Evolutionary conservation across 2,797 vertebrate species (phyloP).

Genomic region (Gambelia wislizenii): DNA sequence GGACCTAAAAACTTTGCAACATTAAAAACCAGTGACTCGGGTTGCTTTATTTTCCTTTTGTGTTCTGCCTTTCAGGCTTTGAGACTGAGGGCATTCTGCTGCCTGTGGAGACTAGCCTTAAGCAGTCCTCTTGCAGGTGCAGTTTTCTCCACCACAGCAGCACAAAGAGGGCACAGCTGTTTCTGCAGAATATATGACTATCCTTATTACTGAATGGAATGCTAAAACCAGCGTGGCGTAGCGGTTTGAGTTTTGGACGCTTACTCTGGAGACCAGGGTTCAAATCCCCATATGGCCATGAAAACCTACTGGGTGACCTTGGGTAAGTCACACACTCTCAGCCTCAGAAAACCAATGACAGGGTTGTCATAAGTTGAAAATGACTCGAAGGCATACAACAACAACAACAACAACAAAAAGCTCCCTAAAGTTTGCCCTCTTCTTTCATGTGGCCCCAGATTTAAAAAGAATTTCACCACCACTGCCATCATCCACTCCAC

Average conservation of each 20-base stretch:
- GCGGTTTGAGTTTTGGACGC: no score
- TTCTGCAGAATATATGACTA: background rate
- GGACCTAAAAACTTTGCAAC: background rate
- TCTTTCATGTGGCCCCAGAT: background rate
- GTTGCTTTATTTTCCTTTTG: background rate
- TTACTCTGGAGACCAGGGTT: no score
- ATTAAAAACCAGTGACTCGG: background rate
- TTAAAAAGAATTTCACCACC: background rate
- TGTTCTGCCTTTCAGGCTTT: background rate
- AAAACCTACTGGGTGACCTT: no score
- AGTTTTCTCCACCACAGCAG: background rate
- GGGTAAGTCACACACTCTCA: no score
- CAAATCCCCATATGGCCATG: no score
- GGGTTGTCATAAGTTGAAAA: no score
- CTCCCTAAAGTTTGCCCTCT: background rate
- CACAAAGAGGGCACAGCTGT: background rate
- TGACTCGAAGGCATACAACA: no score
- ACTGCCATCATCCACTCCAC: no score
- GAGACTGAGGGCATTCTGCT: background rate
- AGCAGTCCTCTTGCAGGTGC: background rate
- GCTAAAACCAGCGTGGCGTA: no score
- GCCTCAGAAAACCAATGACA: no score
- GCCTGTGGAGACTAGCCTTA: background rate
- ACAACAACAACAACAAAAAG: no score
- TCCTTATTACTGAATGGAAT: background rate